phyloP scores from a whole-genome alignment of 2,113 vertebrate species.

The Nycticebus coucang region DNA sequence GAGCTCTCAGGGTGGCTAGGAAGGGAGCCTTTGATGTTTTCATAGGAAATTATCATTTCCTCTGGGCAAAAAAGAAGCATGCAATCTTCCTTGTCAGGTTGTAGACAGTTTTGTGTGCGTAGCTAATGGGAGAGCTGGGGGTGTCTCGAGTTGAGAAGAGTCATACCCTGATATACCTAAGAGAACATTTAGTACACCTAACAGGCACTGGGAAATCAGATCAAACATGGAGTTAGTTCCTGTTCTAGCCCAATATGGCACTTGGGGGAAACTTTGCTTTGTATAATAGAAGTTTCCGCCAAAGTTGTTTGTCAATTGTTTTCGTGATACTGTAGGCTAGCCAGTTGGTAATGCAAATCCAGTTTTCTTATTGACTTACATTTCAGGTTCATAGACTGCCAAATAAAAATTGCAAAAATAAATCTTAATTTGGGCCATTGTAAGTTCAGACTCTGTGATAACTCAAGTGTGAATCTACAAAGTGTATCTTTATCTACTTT shows the following conservation, averaged over 20 bases:
- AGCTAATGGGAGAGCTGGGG: background rate
- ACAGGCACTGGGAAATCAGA: background rate
- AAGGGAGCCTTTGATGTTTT: background rate
- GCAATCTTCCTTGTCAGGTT: background rate
- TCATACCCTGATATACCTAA: background rate
- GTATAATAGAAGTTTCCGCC: background rate
- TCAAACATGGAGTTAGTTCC: background rate
- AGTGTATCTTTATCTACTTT: conserved; percentile 16
- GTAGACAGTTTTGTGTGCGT: background rate
- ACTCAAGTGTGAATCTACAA: background rate
- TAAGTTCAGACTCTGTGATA: conserved; percentile 48
- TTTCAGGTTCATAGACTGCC: background rate
- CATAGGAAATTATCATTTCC: background rate
- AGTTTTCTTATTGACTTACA: background rate
- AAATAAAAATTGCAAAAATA: background rate
- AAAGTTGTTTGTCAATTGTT: background rate
- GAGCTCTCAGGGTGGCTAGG: background rate
- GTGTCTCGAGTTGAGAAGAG: background rate
- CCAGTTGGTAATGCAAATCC: background rate
- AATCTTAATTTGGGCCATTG: background rate
- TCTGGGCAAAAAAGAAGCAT: background rate
- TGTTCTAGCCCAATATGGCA: background rate
- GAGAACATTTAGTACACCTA: background rate
- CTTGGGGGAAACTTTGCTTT: background rate
- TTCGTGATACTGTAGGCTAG: background rate